A percentile compares a stretch with the other conserved stretches of the same genome.
phyloP scores from a whole-genome alignment of 2,888 invertebrate species.

The Lepidonotus clava region DNA sequence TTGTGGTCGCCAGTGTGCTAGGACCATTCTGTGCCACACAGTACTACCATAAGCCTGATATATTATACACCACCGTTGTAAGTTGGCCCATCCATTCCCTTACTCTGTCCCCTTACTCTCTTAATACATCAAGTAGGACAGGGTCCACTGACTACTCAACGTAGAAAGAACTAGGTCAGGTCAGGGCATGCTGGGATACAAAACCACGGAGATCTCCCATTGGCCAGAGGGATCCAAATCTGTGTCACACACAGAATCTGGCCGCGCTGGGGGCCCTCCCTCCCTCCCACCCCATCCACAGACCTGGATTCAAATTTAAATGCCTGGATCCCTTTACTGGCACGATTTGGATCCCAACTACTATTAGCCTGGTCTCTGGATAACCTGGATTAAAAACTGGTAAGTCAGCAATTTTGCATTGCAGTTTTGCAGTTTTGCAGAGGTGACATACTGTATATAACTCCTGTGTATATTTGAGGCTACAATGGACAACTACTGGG shows the following conservation, averaged over 20 bases:
- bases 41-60: no score
- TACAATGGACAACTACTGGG: no score
- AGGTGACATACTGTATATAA: no score
- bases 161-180: not conserved
- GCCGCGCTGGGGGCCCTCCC: not conserved
- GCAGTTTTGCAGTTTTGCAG: no score
- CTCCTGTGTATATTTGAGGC: no score
- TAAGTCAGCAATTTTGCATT: no score
- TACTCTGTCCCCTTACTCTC: no score
- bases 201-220: not conserved
- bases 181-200: not conserved
- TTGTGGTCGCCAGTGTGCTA: no score
- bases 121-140: no score
- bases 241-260: not conserved
- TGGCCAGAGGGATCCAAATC: not conserved
- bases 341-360: conserved; percentile 2
- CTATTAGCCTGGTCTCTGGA: not conserved
- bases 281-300: not conserved
- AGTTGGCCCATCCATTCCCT: no score
- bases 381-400: not conserved
- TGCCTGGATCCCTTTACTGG: conserved; percentile 12
- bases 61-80: no score
- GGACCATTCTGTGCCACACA: no score
- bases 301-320: not conserved
- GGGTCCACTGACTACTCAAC: not conserved